These are phyloP conservation scores for Sula dactylatra DNA, from an alignment of 2,113 vertebrate genomes.

Conservation along the genomic window DNA sequence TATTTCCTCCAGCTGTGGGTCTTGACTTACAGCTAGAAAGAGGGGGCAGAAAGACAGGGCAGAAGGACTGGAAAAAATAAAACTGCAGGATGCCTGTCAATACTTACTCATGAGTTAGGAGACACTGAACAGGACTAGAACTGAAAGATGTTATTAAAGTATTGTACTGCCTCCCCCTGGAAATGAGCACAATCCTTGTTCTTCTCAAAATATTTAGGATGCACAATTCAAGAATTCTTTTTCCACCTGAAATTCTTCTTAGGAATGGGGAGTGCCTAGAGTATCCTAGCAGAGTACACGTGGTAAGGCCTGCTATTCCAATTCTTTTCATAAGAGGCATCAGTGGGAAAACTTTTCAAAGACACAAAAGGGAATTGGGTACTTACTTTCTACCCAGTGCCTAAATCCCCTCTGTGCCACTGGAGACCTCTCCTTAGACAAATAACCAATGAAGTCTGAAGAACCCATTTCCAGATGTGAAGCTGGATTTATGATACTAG, in stretches of 20 bases:
- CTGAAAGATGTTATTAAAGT: not conserved
- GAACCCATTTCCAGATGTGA: slow-evolving; percentile 6
- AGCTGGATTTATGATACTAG: not conserved
- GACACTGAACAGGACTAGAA: not conserved
- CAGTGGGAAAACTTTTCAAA: not conserved
- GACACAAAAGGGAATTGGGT: not conserved
- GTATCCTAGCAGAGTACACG: not conserved
- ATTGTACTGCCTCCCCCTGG: not conserved
- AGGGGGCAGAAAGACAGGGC: not conserved
- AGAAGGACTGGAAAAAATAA: slow-evolving; percentile 31
- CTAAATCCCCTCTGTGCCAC: not conserved
- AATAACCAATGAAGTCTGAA: not conserved
- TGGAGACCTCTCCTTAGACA: not conserved
- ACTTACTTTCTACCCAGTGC: not conserved
- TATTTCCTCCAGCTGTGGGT: slow-evolving; percentile 68
- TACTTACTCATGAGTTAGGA: slow-evolving; percentile 5
- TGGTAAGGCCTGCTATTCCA: not conserved
- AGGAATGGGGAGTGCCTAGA: not conserved
- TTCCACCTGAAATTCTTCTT: not conserved
- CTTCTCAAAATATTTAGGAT: not conserved
- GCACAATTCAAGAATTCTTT: not conserved
- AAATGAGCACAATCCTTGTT: not conserved
- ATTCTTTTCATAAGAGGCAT: not conserved
- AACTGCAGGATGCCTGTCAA: slow-evolving; percentile 26
- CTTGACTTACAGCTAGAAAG: slow-evolving; percentile 53